Evolutionary conservation across 2,113 vertebrate genomes (phyloP).

Genomic region (Stigmatopora argus): DNA sequence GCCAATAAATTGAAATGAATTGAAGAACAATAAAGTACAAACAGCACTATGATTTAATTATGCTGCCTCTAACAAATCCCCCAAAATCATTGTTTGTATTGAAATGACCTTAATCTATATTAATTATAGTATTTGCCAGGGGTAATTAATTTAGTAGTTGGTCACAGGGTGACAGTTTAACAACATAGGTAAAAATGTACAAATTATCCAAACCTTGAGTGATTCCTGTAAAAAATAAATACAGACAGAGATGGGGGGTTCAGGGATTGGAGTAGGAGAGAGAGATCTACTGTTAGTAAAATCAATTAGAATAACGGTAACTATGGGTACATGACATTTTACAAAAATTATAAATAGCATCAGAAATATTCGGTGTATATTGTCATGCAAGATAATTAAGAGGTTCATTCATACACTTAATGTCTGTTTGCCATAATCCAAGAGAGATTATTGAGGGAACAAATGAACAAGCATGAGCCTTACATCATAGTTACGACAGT

Average conservation of each 20-base stretch:
- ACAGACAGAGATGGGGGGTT: constrained; percentile 37
- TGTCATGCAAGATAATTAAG: not conserved
- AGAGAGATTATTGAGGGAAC: no score
- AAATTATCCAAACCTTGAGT: constrained; percentile 88
- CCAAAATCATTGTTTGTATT: not conserved
- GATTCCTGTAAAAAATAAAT: constrained; percentile 85
- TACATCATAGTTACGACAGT: no score
- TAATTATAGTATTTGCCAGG: not conserved
- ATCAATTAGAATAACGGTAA: constrained; percentile 1
- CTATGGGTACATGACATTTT: not conserved
- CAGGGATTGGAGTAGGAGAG: no score
- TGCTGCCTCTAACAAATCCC: no score
- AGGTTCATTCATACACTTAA: not conserved
- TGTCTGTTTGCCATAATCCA: no score
- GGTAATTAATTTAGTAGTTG: not conserved
- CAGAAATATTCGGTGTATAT: not conserved
- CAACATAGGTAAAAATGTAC: constrained; percentile 15
- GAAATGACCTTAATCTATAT: not conserved
- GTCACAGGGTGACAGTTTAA: constrained; percentile 17
- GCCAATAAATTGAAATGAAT: no score
- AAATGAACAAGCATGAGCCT: no score
- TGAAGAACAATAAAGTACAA: no score
- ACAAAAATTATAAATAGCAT: not conserved
- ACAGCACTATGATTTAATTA: no score
- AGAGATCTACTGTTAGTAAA: constrained; percentile 6